A percentile compares a stretch with the other conserved stretches of the same genome.
These are phyloP conservation scores for Nylanderia fulva DNA, from an alignment of 1,140 invertebrate species.

Conservation along the genomic window DNA sequence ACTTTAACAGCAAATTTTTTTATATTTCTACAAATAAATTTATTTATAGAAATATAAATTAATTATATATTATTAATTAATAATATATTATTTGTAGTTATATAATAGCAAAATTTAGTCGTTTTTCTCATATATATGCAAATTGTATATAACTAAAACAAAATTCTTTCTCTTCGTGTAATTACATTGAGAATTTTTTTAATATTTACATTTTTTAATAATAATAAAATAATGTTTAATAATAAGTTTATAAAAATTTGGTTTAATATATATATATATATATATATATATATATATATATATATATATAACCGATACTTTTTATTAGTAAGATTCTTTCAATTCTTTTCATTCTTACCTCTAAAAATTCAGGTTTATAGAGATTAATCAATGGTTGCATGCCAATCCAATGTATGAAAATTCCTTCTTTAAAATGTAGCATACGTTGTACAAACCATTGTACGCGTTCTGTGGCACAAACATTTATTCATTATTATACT, in stretches of 20 bases:
- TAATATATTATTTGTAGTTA: too few relatives aligned
- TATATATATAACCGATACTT: neutral
- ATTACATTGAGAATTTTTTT: too few relatives aligned
- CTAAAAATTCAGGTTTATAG: constrained; percentile 75
- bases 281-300: too few relatives aligned
- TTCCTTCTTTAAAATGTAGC: constrained; percentile 70
- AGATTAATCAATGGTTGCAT: constrained; percentile 65
- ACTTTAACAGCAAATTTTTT: neutral
- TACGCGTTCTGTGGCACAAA: constrained; percentile 65
- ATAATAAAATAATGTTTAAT: neutral
- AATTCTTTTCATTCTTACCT: constrained; percentile 71
- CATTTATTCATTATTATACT: neutral
- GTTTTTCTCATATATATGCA: too few relatives aligned
- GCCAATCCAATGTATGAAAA: constrained; percentile 74
- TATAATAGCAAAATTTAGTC: too few relatives aligned
- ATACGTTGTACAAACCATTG: constrained; percentile 60
- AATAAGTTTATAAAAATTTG: neutral
- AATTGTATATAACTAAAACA: too few relatives aligned
- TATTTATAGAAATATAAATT: neutral
- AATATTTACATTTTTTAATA: too few relatives aligned
- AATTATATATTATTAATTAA: neutral
- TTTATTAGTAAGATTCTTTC: neutral
- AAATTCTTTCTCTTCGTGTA: too few relatives aligned
- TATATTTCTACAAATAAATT: neutral
- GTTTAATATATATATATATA: too few relatives aligned